Conservation (phyloP, 2,113 vertebrate species). For the Corythornis cristatus region DNA sequence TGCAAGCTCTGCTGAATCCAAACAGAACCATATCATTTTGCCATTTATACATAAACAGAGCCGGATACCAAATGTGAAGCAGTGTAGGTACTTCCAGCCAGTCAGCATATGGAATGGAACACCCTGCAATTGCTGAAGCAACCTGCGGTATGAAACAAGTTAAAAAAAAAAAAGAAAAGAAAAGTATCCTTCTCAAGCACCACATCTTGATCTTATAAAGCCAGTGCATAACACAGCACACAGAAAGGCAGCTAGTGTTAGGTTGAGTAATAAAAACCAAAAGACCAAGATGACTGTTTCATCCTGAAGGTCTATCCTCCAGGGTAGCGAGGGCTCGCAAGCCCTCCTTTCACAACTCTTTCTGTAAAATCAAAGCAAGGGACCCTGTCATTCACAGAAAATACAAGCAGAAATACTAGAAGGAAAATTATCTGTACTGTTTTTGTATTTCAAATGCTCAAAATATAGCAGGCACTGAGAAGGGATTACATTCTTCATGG, state of each 20-base stretch:
- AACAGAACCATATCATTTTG: neutral
- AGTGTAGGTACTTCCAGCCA: rapidly evolving
- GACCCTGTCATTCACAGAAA: neutral
- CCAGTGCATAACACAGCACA: neutral
- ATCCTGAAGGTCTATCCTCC: neutral
- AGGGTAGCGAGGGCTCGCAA: neutral
- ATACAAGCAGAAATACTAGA: neutral
- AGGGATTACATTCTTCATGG: neutral
- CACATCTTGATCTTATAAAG: neutral
- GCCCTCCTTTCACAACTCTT: neutral
- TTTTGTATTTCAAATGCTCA: neutral
- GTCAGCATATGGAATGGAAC: neutral
- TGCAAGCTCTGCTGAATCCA: neutral
- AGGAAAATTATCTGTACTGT: neutral
- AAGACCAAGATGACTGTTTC: neutral
- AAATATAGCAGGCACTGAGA: neutral
- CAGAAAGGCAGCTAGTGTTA: neutral
- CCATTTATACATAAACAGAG: neutral
- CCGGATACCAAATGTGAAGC: neutral
- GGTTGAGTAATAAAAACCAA: neutral
- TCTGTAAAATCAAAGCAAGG: neutral
- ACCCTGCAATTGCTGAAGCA: neutral
- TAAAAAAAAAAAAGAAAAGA: neutral
- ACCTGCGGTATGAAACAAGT: neutral
- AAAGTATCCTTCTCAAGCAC: neutral